phyloP scores from a whole-genome alignment of 2,113 vertebrate species.

The Anguilla japonica region DNA sequence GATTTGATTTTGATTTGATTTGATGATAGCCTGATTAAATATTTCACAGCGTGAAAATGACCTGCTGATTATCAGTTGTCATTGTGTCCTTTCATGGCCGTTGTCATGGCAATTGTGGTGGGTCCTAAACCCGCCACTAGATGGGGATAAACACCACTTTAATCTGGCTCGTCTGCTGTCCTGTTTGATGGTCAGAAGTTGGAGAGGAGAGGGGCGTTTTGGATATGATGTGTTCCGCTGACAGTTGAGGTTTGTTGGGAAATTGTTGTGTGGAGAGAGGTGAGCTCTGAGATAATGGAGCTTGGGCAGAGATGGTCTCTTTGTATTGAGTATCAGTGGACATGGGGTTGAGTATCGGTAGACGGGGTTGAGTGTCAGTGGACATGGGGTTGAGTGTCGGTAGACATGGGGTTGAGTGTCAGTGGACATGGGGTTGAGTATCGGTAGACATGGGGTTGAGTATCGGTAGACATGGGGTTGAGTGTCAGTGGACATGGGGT shows the following conservation, averaged over 20 bases:
- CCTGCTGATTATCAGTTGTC: background rate
- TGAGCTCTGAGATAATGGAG: background rate
- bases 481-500: no score
- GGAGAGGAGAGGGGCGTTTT: background rate
- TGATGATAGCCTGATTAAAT: no score
- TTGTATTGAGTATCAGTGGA: background rate
- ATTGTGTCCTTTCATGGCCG: background rate
- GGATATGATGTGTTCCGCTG: background rate
- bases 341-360: background rate
- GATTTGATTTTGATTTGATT: no score
- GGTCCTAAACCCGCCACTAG: constrained; percentile 7
- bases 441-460: no score
- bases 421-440: background rate
- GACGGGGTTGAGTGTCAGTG: background rate
- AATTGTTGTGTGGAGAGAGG: background rate
- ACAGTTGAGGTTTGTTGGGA: background rate
- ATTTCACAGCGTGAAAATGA: background rate
- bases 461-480: no score
- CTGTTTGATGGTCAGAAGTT: background rate
- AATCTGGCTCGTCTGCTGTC: background rate
- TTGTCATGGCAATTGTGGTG: background rate
- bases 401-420: background rate
- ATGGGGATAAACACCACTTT: constrained; percentile 27
- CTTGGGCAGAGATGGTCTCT: background rate
- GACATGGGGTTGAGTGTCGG: background rate